Base-by-base conservation (phyloP, 2,797 vertebrate species). In the Yasuhikotakia modesta region DNA sequence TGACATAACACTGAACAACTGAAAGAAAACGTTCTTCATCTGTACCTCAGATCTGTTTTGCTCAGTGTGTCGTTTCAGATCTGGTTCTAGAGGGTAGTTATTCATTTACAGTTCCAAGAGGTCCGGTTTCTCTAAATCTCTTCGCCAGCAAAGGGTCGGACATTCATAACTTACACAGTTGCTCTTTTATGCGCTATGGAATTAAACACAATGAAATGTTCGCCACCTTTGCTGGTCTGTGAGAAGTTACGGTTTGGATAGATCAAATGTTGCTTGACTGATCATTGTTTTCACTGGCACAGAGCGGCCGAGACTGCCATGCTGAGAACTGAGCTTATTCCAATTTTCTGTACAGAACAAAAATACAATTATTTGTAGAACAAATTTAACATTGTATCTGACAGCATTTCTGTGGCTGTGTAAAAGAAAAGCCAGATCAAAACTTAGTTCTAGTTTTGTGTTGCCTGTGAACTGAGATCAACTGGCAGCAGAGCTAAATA, bases 11-110 rank as follows among this genome's bases (percentile, higher is more conserved):
- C 11, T 19, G 6, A 12, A 72, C 32, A 73, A 22, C 45, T 64
- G 27, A 14, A 65, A 10, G n/a, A 22, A 45, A 57, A 78, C 11
- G 11, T 55, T 30, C 35, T 68, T 35, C n/a, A 61, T 69, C 12
- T 39, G 53, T 46, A 22, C 12, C 22, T 35, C 1, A 76, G 11
- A 19, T 17, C 11, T 6, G 35, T 39, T 35, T 19, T 21, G n/a
- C n/a, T 19, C 4, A 19, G 46, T 50, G 53, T 55, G 19, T 55
- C 11, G 17, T 39, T 39, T 1, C 6, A 39, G 35, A 39, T 39
- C 35, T 1, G 10, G 10, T 1, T 21, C 0, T 24, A 22, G 21
- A 57, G n/a, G n/a, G 30, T 1, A 12, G 2, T 5, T 27, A 22
- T 58, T 58, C 12, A 58, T 12, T 57, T 58, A 30, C 57, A 27